These are phyloP conservation scores for Leptodactylus fuscus DNA, from an alignment of 2,113 vertebrate species.

Conservation along the genomic window DNA sequence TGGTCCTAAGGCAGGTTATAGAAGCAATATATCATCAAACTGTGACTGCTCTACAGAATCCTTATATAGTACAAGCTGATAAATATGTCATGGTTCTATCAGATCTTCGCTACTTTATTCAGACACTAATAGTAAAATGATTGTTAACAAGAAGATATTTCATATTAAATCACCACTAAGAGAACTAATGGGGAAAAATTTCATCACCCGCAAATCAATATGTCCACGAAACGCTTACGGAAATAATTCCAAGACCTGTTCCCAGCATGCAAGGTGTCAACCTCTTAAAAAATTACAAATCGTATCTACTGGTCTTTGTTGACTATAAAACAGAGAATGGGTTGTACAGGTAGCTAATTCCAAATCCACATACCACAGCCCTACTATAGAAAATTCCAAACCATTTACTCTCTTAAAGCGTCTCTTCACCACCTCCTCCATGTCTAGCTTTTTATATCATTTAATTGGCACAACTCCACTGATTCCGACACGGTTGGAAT, in stretches of 20 bases:
- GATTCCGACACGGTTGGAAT: too few species aligned
- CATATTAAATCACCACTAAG: background rate
- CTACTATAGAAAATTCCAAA: too few species aligned
- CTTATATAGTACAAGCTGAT: background rate
- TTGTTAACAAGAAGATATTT: background rate
- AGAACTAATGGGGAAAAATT: background rate
- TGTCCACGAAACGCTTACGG: background rate
- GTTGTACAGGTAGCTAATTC: background rate
- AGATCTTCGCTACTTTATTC: background rate
- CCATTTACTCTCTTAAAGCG: too few species aligned
- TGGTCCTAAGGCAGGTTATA: constrained; percentile 8
- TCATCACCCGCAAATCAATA: constrained; percentile 1
- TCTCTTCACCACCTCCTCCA: too few species aligned
- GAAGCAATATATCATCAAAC: background rate
- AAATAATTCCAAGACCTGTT: background rate
- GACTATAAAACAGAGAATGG: too few species aligned
- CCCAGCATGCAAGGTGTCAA: background rate
- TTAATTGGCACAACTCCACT: too few species aligned
- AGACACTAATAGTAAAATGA: constrained; percentile 7
- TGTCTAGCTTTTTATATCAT: too few species aligned
- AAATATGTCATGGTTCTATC: constrained; percentile 7
- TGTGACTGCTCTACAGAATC: background rate
- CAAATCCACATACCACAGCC: background rate
- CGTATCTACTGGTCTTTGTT: background rate
- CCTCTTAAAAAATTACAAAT: background rate